Evolutionary conservation across 2,888 invertebrate species (phyloP).

Genomic region (Heliothis peltigera): DNA sequence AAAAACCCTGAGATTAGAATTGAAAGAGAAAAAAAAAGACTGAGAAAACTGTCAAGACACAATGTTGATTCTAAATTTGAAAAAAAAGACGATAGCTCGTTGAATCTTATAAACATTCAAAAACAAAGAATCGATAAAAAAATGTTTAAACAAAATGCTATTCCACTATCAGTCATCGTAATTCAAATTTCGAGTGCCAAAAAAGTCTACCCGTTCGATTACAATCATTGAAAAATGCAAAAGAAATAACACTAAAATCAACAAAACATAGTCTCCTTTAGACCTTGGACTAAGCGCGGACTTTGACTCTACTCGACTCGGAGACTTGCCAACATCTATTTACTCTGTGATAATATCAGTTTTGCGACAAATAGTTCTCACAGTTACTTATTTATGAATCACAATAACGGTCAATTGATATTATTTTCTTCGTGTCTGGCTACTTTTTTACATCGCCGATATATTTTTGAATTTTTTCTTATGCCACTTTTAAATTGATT

Average conservation of each 20-base stretch:
- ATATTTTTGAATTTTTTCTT: too few species aligned
- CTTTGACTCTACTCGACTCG: slow-evolving; percentile 64
- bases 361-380: slow-evolving; percentile 43
- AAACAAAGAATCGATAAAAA: not conserved
- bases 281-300: slow-evolving; percentile 67
- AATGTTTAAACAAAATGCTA: not conserved
- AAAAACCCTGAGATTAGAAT: slow-evolving; percentile 7
- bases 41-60: not conserved
- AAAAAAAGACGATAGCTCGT: not conserved
- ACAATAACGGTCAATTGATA: not conserved
- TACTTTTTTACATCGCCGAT: not conserved
- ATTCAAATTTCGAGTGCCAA: slow-evolving; percentile 3
- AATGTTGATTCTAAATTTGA: not conserved
- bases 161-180: not conserved
- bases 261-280: slow-evolving; percentile 41
- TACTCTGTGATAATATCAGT: slow-evolving; percentile 42
- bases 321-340: slow-evolving; percentile 64
- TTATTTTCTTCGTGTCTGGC: not conserved
- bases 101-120: too few species aligned
- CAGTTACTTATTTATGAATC: slow-evolving; percentile 22
- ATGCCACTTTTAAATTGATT: too few species aligned
- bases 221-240: slow-evolving; percentile 17
- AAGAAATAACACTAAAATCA: slow-evolving; percentile 41
- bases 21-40: slow-evolving; percentile 7
- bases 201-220: slow-evolving; percentile 12